These are phyloP conservation scores for Drosophila paramelanica DNA, from an alignment of 2,888 invertebrate species.

Conservation along the genomic window DNA sequence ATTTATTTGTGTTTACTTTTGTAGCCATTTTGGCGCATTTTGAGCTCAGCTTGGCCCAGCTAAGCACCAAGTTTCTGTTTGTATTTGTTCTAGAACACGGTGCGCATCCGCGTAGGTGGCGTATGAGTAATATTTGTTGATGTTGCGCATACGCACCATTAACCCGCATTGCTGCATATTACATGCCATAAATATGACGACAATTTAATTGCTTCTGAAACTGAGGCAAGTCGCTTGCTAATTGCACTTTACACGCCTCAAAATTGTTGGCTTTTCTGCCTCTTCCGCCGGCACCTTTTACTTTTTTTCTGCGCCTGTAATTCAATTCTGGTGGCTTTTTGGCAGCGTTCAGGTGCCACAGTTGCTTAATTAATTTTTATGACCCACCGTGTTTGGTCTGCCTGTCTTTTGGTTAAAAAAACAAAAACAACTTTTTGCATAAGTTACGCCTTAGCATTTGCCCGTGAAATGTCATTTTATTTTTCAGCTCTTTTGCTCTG, in stretches of 20 bases:
- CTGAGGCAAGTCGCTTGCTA: slow-evolving; percentile 37
- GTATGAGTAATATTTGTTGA: slow-evolving; percentile 59
- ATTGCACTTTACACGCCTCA: slow-evolving; percentile 62
- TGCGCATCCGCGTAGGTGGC: slow-evolving; percentile 51
- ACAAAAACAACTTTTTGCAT: slow-evolving; percentile 16
- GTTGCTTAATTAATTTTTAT: slow-evolving; percentile 64
- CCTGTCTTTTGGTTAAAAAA: background rate
- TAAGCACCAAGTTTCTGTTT: slow-evolving; percentile 1
- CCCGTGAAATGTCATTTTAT: slow-evolving; percentile 44
- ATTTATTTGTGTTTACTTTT: slow-evolving; percentile 51
- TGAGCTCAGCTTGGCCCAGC: slow-evolving; percentile 63
- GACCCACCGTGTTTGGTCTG: slow-evolving; percentile 23
- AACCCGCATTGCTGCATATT: slow-evolving; percentile 24
- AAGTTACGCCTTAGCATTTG: slow-evolving; percentile 8
- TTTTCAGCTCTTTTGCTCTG: slow-evolving; percentile 20
- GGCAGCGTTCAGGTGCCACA: slow-evolving; percentile 46
- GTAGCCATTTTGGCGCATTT: slow-evolving; percentile 57
- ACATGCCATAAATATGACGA: slow-evolving; percentile 36
- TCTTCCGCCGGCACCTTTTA: slow-evolving; percentile 63
- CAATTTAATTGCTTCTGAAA: slow-evolving; percentile 47
- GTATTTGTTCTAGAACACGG: slow-evolving; percentile 56
- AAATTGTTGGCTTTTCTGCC: slow-evolving; percentile 18
- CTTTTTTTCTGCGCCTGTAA: slow-evolving; percentile 39
- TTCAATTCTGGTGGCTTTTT: slow-evolving; percentile 59
- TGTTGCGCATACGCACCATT: slow-evolving; percentile 60